Evolutionary conservation across 2,888 invertebrate genomes (phyloP).

Genomic region (Heliconius charithonia): DNA sequence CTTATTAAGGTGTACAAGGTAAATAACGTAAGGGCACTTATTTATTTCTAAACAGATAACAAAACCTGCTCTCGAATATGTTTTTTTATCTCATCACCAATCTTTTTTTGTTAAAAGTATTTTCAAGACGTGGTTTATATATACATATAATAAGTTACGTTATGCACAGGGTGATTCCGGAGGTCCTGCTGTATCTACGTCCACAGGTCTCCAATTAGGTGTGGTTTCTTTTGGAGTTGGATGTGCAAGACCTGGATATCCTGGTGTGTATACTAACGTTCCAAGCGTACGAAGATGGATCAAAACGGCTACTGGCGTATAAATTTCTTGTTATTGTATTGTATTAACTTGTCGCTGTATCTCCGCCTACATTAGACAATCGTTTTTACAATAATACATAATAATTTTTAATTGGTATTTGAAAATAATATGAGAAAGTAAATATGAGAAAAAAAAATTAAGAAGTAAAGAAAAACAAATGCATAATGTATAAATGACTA

Average conservation of each 20-base stretch:
- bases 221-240: slow-evolving; percentile 59
- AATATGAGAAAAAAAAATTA: too few relatives aligned
- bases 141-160: not conserved
- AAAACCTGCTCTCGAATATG: too few relatives aligned
- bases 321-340: not conserved
- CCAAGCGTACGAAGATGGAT: slow-evolving; percentile 53
- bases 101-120: too few relatives aligned
- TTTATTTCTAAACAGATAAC: too few relatives aligned
- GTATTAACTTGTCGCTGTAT: not conserved
- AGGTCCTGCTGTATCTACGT: slow-evolving; percentile 56
- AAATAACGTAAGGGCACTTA: too few relatives aligned
- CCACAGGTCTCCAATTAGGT: slow-evolving; percentile 51
- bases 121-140: not conserved
- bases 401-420: not conserved
- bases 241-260: slow-evolving; percentile 56
- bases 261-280: slow-evolving; percentile 60
- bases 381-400: not conserved
- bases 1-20: too few relatives aligned
- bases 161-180: slow-evolving; percentile 51
- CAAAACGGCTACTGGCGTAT: slow-evolving; percentile 41
- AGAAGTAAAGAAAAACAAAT: too few relatives aligned
- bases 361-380: not conserved
- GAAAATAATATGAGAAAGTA: too few relatives aligned
- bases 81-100: too few relatives aligned
- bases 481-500: too few relatives aligned